Evolutionary conservation across 2,888 invertebrate genomes (phyloP), one percentile per base, ranked within the genome.

Genomic region (Choreutis nemorana): DNA sequence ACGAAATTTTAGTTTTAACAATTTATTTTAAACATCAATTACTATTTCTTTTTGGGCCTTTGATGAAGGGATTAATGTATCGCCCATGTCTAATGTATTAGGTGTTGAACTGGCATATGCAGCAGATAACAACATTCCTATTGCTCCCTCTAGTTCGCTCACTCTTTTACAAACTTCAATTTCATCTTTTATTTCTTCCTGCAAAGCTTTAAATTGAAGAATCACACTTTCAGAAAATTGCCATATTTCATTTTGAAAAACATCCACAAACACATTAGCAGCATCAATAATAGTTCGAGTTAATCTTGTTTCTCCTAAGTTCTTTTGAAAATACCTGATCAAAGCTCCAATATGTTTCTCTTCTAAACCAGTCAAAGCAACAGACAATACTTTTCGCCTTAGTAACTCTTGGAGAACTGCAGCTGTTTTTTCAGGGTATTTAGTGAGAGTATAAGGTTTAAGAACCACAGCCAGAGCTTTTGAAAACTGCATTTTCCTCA

Each of bases 401-500:
- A 90, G 87, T 36, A 97, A 72, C 65, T 97, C 97, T 56, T 91
- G 90, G 49, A 97, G 81, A 4, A 96, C 78, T 28, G 89, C 85
- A 16, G 93, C 86, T 2, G 92, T 88, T 14, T 87, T 80, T 44
- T 93, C 89, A 1, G 97, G 95, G 21, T 61, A 75, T 50, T 84
- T 86, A 20, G 77, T 82, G 1, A 77, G 58, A n/a, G 86, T 70
- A 48, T 81, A 81, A 7, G 78, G 73, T 26, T 68, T 50, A 42
- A 96, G 61, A 10, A 88, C 92, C 28, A 68, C 62, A 49, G 90
- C 86, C 10, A 97, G 68, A 1, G 95, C 94, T 70, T 88, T 89
- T 1, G 85, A 83, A 57, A 90, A 92, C 47, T 92, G 85, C 72
- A 91, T 96, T 65, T 86, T 87, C 37, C 90, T 81, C 13, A 97